A percentile compares a stretch with the other conserved stretches of the same genome.
Conservation (phyloP, 2,113 vertebrate genomes). For the Grantiella picta region DNA sequence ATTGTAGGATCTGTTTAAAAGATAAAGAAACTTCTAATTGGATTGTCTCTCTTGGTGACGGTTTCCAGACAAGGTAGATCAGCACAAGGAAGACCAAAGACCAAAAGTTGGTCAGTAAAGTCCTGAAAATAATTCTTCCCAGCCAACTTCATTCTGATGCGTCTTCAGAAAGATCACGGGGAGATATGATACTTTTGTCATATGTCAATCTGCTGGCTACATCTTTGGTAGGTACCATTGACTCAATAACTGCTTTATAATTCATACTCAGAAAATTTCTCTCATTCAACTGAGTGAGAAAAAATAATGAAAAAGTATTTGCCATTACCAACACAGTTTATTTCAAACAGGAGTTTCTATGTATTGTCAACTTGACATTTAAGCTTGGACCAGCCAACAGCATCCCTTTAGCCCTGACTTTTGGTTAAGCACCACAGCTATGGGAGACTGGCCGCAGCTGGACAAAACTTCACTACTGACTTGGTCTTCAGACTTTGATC, state of each 20-base stretch:
- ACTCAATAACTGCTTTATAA: neutral
- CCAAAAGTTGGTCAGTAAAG: neutral
- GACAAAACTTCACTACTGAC: neutral
- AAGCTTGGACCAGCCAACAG: neutral
- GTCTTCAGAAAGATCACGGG: neutral
- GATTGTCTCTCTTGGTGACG: neutral
- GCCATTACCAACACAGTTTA: neutral
- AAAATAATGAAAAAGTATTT: neutral
- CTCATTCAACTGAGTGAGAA: neutral
- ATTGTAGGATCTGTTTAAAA: neutral
- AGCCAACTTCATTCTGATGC: neutral
- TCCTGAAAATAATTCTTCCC: neutral
- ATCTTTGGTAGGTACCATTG: neutral
- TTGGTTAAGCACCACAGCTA: neutral
- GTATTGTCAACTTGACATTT: neutral
- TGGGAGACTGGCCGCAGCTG: neutral
- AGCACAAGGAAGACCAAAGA: neutral
- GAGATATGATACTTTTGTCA: neutral
- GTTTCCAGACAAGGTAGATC: neutral
- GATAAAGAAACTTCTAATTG: neutral
- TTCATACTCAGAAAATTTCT: neutral
- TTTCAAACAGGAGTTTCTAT: neutral
- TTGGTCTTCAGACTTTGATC: neutral
- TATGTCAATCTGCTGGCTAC: neutral
- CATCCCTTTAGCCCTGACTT: neutral